Conservation (phyloP, 2,888 invertebrate genomes). For the Pheosia gnoma region DNA sequence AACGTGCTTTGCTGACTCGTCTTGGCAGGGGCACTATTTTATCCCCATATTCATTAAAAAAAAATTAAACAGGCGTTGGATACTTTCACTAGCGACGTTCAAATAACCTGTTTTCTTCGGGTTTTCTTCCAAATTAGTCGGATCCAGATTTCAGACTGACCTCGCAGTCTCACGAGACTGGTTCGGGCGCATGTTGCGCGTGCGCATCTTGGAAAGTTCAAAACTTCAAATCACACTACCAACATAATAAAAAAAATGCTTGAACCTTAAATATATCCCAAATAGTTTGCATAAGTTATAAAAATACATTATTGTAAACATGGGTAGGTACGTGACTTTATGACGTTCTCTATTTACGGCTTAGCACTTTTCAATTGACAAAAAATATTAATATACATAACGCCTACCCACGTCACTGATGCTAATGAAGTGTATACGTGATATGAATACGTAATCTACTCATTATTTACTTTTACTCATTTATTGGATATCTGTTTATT, state of each 20-base stretch:
- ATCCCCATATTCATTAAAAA: no score
- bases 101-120: no score
- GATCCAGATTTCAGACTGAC: no score
- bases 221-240: neutral
- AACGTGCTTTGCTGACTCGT: neutral
- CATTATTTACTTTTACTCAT: no score
- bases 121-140: no score
- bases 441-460: neutral
- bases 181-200: no score
- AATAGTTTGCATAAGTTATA: neutral
- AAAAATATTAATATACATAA: neutral
- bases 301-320: neutral
- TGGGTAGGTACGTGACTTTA: neutral
- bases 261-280: neutral
- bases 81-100: no score
- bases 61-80: no score
- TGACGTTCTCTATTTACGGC: neutral
- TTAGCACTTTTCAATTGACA: conserved; percentile 4
- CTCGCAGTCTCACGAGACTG: no score
- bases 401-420: neutral
- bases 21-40: no score
- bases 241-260: neutral
- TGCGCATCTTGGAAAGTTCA: no score
- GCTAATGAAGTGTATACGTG: neutral
- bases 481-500: no score